phyloP scores from a whole-genome alignment of 2,888 invertebrate genomes.

The Leptinotarsa peninsularis region DNA sequence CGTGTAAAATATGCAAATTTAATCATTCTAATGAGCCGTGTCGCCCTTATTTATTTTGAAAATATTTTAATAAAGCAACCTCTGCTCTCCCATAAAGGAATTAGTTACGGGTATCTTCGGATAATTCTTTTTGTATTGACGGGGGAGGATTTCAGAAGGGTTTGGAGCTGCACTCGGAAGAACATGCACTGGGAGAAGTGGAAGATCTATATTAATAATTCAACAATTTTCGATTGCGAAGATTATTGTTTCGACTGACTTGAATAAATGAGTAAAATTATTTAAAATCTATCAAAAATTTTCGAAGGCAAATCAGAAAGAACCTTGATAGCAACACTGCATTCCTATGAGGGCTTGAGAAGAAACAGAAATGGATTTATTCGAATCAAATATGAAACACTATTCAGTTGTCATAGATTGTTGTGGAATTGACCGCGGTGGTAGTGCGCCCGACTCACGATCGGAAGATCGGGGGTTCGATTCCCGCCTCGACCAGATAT shows the following conservation, averaged over 20 bases:
- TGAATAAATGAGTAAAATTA: not conserved
- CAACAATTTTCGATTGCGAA: not conserved
- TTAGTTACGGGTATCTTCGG: conserved; percentile 49
- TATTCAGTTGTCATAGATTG: too few species aligned
- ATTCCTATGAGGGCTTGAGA: too few species aligned
- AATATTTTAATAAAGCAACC: conserved; percentile 52
- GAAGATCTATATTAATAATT: not conserved
- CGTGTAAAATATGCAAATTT: conserved; percentile 52
- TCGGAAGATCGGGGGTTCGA: too few species aligned
- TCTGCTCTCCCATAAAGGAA: conserved; percentile 39
- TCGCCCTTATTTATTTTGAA: conserved; percentile 54
- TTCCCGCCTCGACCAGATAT: too few species aligned
- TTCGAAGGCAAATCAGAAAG: too few species aligned
- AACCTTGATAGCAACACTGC: too few species aligned
- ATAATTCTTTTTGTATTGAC: conserved; percentile 44
- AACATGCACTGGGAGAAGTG: not conserved
- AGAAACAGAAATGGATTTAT: too few species aligned
- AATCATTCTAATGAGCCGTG: conserved; percentile 53
- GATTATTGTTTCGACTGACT: not conserved
- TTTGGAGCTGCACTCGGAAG: conserved; percentile 9
- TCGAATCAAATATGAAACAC: too few species aligned
- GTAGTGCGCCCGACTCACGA: too few species aligned
- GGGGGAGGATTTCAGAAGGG: conserved; percentile 28
- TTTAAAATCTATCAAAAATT: too few species aligned
- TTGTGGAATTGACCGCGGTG: too few species aligned